Base-by-base conservation (phyloP, 64 coral and sea anemone genomes). In the Catalaphyllia jardinei region DNA sequence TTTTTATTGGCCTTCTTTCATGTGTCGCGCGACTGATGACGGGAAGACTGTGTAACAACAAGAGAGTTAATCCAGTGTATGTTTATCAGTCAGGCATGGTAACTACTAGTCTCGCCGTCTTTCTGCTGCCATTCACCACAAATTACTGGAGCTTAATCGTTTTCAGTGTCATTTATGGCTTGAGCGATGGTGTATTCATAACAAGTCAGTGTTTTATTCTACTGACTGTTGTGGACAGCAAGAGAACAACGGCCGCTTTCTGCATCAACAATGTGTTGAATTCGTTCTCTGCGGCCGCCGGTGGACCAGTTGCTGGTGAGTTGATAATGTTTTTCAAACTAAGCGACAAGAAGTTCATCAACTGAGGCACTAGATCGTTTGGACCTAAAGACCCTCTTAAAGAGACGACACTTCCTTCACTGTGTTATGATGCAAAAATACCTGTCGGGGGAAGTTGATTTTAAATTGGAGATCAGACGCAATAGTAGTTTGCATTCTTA, bases 1-100 rank as follows among this genome's bases (percentile, higher is more conserved):
- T 86, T 31, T 86, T 52, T 39, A 67, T 86, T 15, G 89, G 89
- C 55, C 57, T 92, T 62, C 13, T 60, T 22, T 92, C 89, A 50
- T 67, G 60, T 4, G 1, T 86, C 2, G 89, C 69, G 0, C 55
- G 74, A 60, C 22, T 92, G 6, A 42, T 86, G 9, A 19, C 89
- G 3, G 89, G 89, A 49, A 31, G 25, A 12, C 29, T 92, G 20
- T 86, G 71, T 11, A 75, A 86, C 72, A n/a, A 19, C 18, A 20
- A 57, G 2, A 51, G 59, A 55, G 27, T 92, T 1, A 86, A 71
- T 54, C 18, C 54, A 4, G 39, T 92, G 27, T 92, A 27, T 15
- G 55, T 92, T 9, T 50, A 92, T 22, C 89, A 92, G 57, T 35
- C 55, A 15, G 60, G 80, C 24, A n/a, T 61, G n/a, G 6, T 92